Base-by-base conservation (phyloP, 2,113 vertebrate species). In the Empidonax traillii region DNA sequence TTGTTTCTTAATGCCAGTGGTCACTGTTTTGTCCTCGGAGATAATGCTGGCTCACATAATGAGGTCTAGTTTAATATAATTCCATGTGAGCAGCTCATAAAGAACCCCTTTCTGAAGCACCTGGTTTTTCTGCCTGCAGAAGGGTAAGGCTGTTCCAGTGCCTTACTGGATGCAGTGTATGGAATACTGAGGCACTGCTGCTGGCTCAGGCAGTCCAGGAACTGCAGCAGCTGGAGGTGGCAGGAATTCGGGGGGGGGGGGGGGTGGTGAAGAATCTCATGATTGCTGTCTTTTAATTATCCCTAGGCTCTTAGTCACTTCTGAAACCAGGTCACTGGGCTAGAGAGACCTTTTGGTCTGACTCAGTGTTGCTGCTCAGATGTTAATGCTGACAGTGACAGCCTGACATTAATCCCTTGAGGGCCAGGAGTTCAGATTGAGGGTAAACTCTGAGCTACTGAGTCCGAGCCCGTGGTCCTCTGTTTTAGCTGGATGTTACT, bases 331-430 rank as follows among this genome's bases (percentile, higher is more conserved):
- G 73, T 71, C 90, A 75, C 21, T 81, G 69, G 92, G 77, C 49
- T 6, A 77, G n/a, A 31, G 73, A 41, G 51, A 74, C 79, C 62
- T 78, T 61, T 88, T 53, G 90, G 46, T 77, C 66, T 89, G 76
- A 63, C 25, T 69, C 79, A 24, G 74, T 58, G 68, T 16, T 72
- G 71, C 90, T 79, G 51, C 82, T 68, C 4, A 6, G 56, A 10
- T 23, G 6, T 53, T 88, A 91, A 78, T 85, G 85, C 84, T 93
- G 93, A 31, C 83, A 94, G 46, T 66, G 90, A 83, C 75, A 91
- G 71, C 76, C 93, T 83, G 96, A 84, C 39, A 10, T 56, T 96
- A 97, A 97, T 94, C 93, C 44, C 55, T 69, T 12, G n/a, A 15
- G 68, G 90, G 66, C 37, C 30, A 12, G 14, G 84, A 47, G 94